Conservation (phyloP, 2,113 vertebrate species). For the Oryzias melastigma region DNA sequence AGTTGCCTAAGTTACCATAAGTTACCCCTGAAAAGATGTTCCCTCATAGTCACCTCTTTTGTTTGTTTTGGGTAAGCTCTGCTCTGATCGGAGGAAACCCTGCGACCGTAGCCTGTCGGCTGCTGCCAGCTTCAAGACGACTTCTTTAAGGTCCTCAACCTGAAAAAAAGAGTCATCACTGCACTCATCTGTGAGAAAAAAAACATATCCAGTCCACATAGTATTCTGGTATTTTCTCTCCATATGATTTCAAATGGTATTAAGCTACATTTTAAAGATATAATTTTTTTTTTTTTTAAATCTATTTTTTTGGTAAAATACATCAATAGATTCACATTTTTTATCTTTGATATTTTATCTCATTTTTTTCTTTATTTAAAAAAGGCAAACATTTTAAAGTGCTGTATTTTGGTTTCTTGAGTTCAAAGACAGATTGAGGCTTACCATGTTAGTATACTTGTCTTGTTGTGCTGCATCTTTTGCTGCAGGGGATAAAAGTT, state of each 20-base stretch:
- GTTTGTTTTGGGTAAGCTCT: slow-evolving; percentile 72
- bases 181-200: background rate
- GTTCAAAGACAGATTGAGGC: background rate
- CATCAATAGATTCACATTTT: too few species aligned
- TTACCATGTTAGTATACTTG: slow-evolving; percentile 72
- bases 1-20: too few species aligned
- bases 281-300: too few species aligned
- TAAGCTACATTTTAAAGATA: too few species aligned
- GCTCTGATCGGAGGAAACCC: slow-evolving; percentile 71
- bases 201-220: background rate
- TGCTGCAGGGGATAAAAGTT: slow-evolving; percentile 34
- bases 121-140: slow-evolving; percentile 73
- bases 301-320: too few species aligned
- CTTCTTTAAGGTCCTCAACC: slow-evolving; percentile 73
- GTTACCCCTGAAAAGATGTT: too few species aligned
- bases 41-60: slow-evolving; percentile 72
- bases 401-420: background rate
- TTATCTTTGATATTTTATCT: too few species aligned
- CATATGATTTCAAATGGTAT: too few species aligned
- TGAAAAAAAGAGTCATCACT: slow-evolving; percentile 36
- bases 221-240: too few species aligned
- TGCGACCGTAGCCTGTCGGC: slow-evolving; percentile 74
- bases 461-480: slow-evolving; percentile 68
- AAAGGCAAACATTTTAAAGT: background rate
- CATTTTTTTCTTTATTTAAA: too few species aligned